Evolutionary conservation across 2,888 invertebrate genomes (phyloP), one percentile per base, ranked within the genome.

Genomic region (Mesorhabditis belari): DNA sequence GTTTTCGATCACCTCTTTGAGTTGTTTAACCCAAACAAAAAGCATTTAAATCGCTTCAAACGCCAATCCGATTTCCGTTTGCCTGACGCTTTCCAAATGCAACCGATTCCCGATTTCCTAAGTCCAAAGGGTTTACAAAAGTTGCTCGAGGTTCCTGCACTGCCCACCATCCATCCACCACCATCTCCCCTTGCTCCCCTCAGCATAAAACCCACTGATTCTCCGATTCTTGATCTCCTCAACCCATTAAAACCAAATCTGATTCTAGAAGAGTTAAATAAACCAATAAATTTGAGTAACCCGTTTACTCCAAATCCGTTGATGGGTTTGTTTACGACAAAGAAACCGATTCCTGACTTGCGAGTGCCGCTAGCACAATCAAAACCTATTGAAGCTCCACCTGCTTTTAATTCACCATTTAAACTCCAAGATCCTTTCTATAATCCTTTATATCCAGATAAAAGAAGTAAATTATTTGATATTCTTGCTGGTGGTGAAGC

Each of bases 341-440:
- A 25, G 23, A 35, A 63, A 62, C 29, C 29, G 51, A 19, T 53
- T 44, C 12, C 23, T 49, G 9, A 27, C 58, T 12, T 35, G 50
- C 12, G 19, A 57, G 49, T 35, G 49, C 21, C 63, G 63, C 12
- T n/a, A 17, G 44, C 44, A 9, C 44, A 9, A 35, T 9, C 44
- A 17, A 35, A 35, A 35, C 12, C 44, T 35, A 27, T 55, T 25
- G 24, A 55, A 24, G 49, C 49, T 28, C 60, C 44, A 17, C 12
- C 54, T n/a, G 23, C 54, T 21, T 5, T 29, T 52, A 53, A 65
- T 60, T 24, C 60, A 26, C 29, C 62, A 26, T 66, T 71, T 62
- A 67, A 71, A 49, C 28, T 75, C 17, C 72, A 75, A 55, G 76
- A 76, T 52, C 76, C 76, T 6, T 76, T 76, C 64, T 76, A 74